Conservation (phyloP, 1,140 invertebrate species). For the Nasonia giraulti region DNA sequence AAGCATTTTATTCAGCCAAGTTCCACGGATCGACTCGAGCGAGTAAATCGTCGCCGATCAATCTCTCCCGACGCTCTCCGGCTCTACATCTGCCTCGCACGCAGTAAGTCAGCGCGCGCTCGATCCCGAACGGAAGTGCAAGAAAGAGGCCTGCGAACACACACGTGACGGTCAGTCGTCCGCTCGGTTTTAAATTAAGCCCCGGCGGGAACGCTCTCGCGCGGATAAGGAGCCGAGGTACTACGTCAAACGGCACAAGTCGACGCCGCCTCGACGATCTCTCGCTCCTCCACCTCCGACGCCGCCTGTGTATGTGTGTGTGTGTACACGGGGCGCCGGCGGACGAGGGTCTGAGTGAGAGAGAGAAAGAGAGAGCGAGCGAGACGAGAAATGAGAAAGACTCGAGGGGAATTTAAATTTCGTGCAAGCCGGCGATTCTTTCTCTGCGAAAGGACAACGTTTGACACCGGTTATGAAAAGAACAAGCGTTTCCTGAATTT, state of each 20-base stretch:
- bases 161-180: neutral
- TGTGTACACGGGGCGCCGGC: neutral
- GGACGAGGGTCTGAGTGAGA: conserved; percentile 32
- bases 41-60: neutral
- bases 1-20: neutral
- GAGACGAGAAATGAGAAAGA: conserved; percentile 15
- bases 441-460: neutral
- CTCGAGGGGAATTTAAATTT: conserved; percentile 32
- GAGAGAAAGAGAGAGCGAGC: neutral
- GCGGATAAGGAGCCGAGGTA: neutral
- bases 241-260: conserved; percentile 4
- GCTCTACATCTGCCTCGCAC: neutral
- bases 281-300: neutral
- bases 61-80: neutral
- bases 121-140: neutral
- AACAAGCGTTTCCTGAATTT: conserved; percentile 12
- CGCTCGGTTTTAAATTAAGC: conserved; percentile 32
- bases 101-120: neutral
- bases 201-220: neutral
- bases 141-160: neutral
- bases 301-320: neutral
- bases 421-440: neutral
- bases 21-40: too few species aligned
- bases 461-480: neutral
- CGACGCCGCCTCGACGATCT: neutral